Evolutionary conservation across 2,888 invertebrate species (phyloP), one percentile per base, ranked within the genome.

Genomic region (Ennomos fuscantarius): DNA sequence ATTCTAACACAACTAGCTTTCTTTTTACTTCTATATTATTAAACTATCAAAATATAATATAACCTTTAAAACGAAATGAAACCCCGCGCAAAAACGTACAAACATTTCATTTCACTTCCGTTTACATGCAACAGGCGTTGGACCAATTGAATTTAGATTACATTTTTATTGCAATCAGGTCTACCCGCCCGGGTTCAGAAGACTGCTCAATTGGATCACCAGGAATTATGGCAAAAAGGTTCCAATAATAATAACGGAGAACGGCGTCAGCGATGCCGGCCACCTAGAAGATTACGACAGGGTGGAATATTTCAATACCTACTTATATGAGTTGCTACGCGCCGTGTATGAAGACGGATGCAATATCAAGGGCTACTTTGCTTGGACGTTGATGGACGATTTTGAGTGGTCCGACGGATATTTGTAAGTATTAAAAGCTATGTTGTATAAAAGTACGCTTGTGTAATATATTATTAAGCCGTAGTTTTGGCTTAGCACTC

Each of bases 361-460:
- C 60, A 86, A 89, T 50, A 73, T 93, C 0, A 79, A 78, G 52
- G 94, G 93, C 0, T 94, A 94, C 76, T 92, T 93, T 10, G 93
- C 93, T 0, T 94, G 94, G 94, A 93, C 93, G 1, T 80, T 95
- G 32, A 87, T 94, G 87, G 95, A 95, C 70, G 94, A 93, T 70
- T 94, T 94, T 63, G 94, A 94, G 79, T 94, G 94, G 94, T 77
- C 71, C 6, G 72, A 70, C 13, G 72, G 72, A 10, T 94, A 93
- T 72, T 77, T 77, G 84, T 92, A 78, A 81, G 84, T 55, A 43
- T 45, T 39, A 32, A 24, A 12, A 32, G 2, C 15, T 11, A 3
- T 47, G 12, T 36, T 40, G 32, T 40, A 45, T 33, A 9, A 32
- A 42, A 24, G 24, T 49, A 34, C 15, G 15, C 8, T 8, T 9